phyloP scores from a whole-genome alignment of 2,888 invertebrate species.

The Eudemis profundana region DNA sequence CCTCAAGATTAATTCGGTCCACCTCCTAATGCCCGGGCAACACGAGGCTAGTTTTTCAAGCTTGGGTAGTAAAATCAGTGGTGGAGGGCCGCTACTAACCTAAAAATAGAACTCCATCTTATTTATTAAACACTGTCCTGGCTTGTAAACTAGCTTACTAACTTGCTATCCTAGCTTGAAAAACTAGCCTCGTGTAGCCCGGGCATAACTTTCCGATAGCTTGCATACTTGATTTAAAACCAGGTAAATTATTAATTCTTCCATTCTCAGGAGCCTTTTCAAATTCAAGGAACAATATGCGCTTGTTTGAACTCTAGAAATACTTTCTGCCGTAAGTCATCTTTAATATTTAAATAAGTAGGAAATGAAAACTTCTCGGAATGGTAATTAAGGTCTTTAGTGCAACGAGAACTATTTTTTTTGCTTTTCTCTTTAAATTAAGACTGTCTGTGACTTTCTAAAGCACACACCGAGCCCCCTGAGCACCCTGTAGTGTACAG shows the following conservation, averaged over 20 bases:
- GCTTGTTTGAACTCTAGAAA: constrained; percentile 26
- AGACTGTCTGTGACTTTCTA: constrained; percentile 6
- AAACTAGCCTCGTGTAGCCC: too few relatives aligned
- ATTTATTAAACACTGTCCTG: too few relatives aligned
- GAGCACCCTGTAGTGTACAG: too few relatives aligned
- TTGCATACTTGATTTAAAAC: constrained; percentile 11
- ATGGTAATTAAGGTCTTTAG: constrained; percentile 18
- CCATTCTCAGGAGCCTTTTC: constrained; percentile 17
- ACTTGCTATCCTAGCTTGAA: too few relatives aligned
- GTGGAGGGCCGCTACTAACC: too few relatives aligned
- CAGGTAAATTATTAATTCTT: constrained; percentile 23
- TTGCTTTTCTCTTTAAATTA: not conserved
- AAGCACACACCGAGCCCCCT: too few relatives aligned
- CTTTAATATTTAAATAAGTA: constrained; percentile 29
- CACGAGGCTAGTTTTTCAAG: too few relatives aligned
- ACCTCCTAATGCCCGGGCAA: too few relatives aligned
- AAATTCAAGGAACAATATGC: constrained; percentile 27
- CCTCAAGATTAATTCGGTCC: not conserved
- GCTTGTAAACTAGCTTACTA: too few relatives aligned
- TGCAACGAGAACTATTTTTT: not conserved
- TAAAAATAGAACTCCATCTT: too few relatives aligned
- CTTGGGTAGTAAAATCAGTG: too few relatives aligned
- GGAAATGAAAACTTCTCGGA: constrained; percentile 15
- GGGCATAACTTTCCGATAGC: not conserved
- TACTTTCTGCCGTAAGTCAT: not conserved